Conservation (phyloP, 2,888 invertebrate genomes). For the Megalurothrips usitatus region DNA sequence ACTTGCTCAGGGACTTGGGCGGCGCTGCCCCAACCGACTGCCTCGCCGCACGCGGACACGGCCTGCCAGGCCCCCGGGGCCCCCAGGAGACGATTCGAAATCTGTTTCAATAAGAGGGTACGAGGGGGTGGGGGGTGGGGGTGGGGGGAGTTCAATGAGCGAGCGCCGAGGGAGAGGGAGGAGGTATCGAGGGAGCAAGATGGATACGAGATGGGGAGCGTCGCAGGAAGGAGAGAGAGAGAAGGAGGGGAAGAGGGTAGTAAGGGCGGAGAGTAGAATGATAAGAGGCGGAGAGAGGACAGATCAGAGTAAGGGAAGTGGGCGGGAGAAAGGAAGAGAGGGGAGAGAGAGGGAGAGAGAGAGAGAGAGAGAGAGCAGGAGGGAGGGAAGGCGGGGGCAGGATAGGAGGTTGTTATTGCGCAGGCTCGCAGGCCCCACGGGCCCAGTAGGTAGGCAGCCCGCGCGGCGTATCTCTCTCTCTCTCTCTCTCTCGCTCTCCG, state of each 20-base stretch:
- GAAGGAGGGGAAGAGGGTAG: slow-evolving; percentile 29
- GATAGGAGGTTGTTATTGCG: slow-evolving; percentile 35
- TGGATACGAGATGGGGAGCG: background rate
- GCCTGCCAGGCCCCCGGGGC: no score
- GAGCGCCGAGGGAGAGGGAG: background rate
- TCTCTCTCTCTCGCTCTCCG: background rate
- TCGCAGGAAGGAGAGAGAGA: slow-evolving; percentile 19
- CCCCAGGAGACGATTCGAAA: no score
- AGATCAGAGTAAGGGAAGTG: no score
- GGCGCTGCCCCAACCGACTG: no score
- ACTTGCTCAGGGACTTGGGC: no score
- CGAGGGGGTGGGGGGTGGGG: background rate
- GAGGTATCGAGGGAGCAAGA: background rate
- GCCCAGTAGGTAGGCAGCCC: slow-evolving; percentile 37
- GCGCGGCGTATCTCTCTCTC: slow-evolving; percentile 32
- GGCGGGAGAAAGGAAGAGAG: no score
- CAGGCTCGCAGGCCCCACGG: slow-evolving; percentile 38
- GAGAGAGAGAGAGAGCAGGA: background rate
- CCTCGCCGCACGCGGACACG: no score
- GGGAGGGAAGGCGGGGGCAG: slow-evolving; percentile 5
- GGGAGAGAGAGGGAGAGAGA: background rate
- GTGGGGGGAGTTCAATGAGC: background rate
- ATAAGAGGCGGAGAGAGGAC: slow-evolving; percentile 30
- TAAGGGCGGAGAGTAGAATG: background rate
- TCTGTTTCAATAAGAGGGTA: background rate